Conservation (phyloP, 2,888 invertebrate genomes). For the Campoletis raptor region DNA sequence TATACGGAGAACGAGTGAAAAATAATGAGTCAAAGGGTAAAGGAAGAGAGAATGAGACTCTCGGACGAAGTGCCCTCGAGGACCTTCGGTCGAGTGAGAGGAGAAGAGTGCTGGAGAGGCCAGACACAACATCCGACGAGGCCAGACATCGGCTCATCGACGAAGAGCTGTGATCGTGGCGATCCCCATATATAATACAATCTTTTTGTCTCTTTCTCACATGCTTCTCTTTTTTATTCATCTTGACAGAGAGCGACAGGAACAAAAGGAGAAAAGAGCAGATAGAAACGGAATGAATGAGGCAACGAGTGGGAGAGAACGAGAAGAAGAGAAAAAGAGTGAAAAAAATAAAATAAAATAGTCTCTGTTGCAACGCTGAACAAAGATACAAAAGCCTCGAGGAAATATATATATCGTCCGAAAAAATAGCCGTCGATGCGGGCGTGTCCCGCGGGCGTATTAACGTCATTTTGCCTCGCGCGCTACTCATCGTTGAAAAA, state of each 20-base stretch:
- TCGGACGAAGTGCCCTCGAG: constrained; percentile 67
- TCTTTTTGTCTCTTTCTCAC: constrained; percentile 2
- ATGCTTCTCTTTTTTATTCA: constrained; percentile 34
- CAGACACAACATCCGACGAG: constrained; percentile 75
- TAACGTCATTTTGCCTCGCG: constrained; percentile 47
- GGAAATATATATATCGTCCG: constrained; percentile 27
- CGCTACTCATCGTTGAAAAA: constrained; percentile 20
- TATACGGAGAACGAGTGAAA: constrained; percentile 25
- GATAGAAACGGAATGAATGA: constrained; percentile 7
- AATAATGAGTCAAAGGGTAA: constrained; percentile 30
- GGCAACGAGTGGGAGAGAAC: constrained; percentile 24
- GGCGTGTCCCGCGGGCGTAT: constrained; percentile 57
- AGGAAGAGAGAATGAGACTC: constrained; percentile 18
- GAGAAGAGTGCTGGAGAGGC: constrained; percentile 50
- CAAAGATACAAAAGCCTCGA: constrained; percentile 40
- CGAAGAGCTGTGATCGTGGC: constrained; percentile 61
- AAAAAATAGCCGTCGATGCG: constrained; percentile 64
- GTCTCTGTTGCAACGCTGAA: constrained; percentile 29
- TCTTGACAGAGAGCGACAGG: not conserved
- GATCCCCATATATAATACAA: constrained; percentile 55
- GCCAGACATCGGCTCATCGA: constrained; percentile 71
- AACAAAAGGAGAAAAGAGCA: constrained; percentile 30
- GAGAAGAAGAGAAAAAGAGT: constrained; percentile 18
- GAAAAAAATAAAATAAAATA: no score
- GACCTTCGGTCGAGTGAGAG: constrained; percentile 65